These are phyloP conservation scores for Idris sp. DNA, from an alignment of 1,140 invertebrate species.

Conservation along the genomic window DNA sequence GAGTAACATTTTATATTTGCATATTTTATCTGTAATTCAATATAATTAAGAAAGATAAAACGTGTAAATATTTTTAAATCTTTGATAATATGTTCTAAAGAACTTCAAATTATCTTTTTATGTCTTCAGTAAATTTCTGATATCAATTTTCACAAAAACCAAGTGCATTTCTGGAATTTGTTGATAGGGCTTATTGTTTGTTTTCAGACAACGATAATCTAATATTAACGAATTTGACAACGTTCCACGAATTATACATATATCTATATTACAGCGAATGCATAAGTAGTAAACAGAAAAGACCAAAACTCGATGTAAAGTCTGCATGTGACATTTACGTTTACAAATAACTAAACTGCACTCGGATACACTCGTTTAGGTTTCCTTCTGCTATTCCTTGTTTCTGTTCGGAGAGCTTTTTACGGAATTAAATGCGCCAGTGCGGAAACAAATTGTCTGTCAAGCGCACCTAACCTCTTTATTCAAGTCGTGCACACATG, in stretches of 20 bases:
- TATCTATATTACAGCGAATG: conserved; percentile 19
- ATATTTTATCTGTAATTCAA: not conserved
- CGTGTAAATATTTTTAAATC: not conserved
- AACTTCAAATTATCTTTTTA: too few species aligned
- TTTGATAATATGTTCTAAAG: too few species aligned
- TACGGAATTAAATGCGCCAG: conserved; percentile 58
- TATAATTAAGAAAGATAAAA: not conserved
- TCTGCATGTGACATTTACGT: conserved; percentile 54
- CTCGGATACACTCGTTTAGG: conserved; percentile 56
- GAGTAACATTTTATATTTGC: not conserved
- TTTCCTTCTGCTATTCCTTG: conserved; percentile 53
- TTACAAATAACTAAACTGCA: conserved; percentile 57
- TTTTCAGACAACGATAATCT: conserved; percentile 2
- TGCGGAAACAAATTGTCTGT: conserved; percentile 60
- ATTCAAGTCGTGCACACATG: conserved; percentile 54
- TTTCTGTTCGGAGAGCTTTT: conserved; percentile 54
- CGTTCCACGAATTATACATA: conserved; percentile 14
- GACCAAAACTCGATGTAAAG: conserved; percentile 44
- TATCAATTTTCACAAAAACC: not conserved
- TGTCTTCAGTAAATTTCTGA: too few species aligned
- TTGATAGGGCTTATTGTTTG: too few species aligned
- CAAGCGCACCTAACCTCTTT: conserved; percentile 57
- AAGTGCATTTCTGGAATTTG: too few species aligned
- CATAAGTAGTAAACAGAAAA: conserved; percentile 45
- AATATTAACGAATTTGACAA: conserved; percentile 10